Evolutionary conservation across 2,888 invertebrate species (phyloP), one percentile per base, ranked within the genome.

Genomic region (Caenorhabditis wallacei): DNA sequence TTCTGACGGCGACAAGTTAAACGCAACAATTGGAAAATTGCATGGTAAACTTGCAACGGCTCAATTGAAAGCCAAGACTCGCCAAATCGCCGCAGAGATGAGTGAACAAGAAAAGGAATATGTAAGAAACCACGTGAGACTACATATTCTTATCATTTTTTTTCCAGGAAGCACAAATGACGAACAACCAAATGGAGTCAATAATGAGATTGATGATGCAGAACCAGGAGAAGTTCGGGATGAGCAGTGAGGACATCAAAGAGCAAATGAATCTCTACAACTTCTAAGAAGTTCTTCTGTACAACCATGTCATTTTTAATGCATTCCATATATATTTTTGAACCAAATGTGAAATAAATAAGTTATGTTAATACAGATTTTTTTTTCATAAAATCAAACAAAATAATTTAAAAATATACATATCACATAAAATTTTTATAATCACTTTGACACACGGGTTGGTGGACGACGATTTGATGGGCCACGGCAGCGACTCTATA

Each of bases 41-140:
- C 91, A 91, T 68, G 91, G 91, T n/a, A 91, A 90, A 74, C 80
- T 91, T 51, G 89, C 89, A 0, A 90, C 90, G 0, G 91, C 91
- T 18, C 86, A 89, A 59, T 82, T 91, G 18, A 86, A 90, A 18
- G 88, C 88, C 1, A 84, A 86, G 56, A 86, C 89, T 13, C 66
- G 85, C 26, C 85, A 86, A 59, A 74, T 91, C 51, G 85, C 88
- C 59, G 76, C 85, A 56, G 83, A 84, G 46, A 89, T 91, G 90
- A 87, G 85, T 8, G 75, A 85, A 20, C 85, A 89, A 48, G 88
- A 91, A 63, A 82, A 84, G 16, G 84, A 88, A 79, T 82, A 88
- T 76, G 90, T 91, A 30, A 40, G 70, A n/a, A 20, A 35, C 3
- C 1, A 1, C 11, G 7, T 35, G 10, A n/a, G n/a, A n/a, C n/a